Percentiles rank a stretch among this genome's conserved stretches.
Evolutionary conservation across 2,888 invertebrate species (phyloP).

Genomic region (Lycocerus yunnanus): DNA sequence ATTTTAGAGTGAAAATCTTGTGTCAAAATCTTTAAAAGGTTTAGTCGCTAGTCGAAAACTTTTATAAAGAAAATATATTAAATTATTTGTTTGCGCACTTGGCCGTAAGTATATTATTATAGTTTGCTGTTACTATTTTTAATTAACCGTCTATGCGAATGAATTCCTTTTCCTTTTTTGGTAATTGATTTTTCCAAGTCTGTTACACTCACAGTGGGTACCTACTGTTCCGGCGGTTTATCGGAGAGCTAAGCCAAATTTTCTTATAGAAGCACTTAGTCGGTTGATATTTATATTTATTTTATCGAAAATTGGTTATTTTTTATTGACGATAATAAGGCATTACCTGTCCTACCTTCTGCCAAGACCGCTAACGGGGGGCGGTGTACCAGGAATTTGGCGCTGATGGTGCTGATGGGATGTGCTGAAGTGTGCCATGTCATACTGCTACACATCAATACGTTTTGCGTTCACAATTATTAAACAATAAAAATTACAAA

Average conservation of each 20-base stretch:
- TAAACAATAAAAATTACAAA: neutral
- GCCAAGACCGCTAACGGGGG: conserved; percentile 28
- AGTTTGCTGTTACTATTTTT: too few species aligned
- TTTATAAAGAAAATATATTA: too few species aligned
- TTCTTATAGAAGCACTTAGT: neutral
- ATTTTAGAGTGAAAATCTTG: too few species aligned
- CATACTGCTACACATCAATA: conserved; percentile 29
- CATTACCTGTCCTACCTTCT: conserved; percentile 42
- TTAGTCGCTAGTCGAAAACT: too few species aligned
- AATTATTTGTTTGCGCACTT: too few species aligned
- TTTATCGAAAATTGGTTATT: neutral
- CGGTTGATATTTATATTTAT: neutral
- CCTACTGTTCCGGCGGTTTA: neutral
- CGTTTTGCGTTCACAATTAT: conserved; percentile 12
- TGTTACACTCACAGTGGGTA: neutral
- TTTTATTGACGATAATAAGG: conserved; percentile 11
- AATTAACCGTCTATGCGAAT: too few species aligned
- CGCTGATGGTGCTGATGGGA: conserved; percentile 22
- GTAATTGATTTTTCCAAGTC: too few species aligned
- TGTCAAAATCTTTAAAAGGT: too few species aligned
- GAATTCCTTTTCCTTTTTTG: too few species aligned
- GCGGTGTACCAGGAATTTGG: conserved; percentile 4
- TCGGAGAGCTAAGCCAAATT: neutral
- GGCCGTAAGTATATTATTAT: too few species aligned
- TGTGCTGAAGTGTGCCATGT: conserved; percentile 37